Conservation (phyloP, 2,888 invertebrate species). For the Neocrepidodera transversa region DNA sequence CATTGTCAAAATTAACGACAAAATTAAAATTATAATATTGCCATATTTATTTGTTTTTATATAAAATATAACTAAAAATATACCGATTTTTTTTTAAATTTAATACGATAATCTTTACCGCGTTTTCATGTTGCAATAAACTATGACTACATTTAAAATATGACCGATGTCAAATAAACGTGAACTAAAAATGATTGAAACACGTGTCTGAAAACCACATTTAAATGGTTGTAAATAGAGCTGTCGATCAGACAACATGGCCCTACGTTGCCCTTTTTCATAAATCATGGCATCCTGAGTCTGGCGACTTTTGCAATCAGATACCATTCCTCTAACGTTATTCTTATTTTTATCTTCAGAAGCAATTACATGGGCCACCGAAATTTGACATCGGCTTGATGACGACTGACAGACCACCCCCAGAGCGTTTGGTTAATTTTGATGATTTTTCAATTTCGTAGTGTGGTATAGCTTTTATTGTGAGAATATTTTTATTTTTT, state of each 20-base stretch:
- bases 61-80: too few species aligned
- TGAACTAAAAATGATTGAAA: too few species aligned
- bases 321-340: slow-evolving; percentile 4
- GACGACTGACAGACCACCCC: slow-evolving; percentile 28
- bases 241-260: slow-evolving; percentile 19
- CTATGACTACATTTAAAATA: too few species aligned
- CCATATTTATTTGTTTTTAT: too few species aligned
- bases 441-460: slow-evolving; percentile 12
- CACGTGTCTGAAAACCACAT: not conserved
- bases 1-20: too few species aligned
- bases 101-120: not conserved
- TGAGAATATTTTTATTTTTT: too few species aligned
- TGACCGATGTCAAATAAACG: too few species aligned
- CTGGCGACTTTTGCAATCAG: slow-evolving; percentile 16
- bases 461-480: not conserved
- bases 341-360: slow-evolving; percentile 20
- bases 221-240: slow-evolving; percentile 18
- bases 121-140: too few species aligned
- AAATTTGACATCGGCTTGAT: slow-evolving; percentile 24
- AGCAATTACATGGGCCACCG: slow-evolving; percentile 31
- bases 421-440: slow-evolving; percentile 22
- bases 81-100: not conserved
- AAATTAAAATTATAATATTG: too few species aligned
- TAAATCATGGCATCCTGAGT: slow-evolving; percentile 21
- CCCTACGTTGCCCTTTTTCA: slow-evolving; percentile 9